Evolutionary conservation across 2,888 invertebrate species (phyloP).

Genomic region (Agonopterix arenella): DNA sequence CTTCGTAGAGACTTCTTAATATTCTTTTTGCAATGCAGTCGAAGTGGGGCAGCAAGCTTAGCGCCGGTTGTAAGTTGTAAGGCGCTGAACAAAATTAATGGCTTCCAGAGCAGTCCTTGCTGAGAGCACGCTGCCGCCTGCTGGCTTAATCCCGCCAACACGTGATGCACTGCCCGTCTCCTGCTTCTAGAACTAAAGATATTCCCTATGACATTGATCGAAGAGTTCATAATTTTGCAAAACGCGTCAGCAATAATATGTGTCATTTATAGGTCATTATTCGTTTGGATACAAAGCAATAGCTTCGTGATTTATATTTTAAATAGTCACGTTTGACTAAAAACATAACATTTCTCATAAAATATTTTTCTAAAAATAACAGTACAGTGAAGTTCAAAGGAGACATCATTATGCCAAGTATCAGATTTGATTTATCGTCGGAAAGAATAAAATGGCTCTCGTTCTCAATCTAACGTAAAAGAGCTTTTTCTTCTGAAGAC

Average conservation of each 20-base stretch:
- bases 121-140: conserved; percentile 22
- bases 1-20: conserved; percentile 31
- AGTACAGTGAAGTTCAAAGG: conserved; percentile 1
- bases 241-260: not conserved
- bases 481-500: conserved; percentile 28
- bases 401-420: conserved; percentile 25
- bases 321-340: too few relatives aligned
- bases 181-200: not conserved
- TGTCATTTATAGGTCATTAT: not conserved
- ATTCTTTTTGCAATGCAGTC: conserved; percentile 42
- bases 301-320: too few relatives aligned
- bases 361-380: too few relatives aligned
- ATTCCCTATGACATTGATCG: not conserved
- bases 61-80: conserved; percentile 44
- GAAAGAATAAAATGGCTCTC: conserved; percentile 30
- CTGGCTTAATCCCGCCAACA: conserved; percentile 40
- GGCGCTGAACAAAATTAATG: conserved; percentile 59
- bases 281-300: not conserved
- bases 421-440: conserved; percentile 39
- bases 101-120: conserved; percentile 28
- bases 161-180: conserved; percentile 32
- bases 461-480: conserved; percentile 25
- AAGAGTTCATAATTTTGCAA: not conserved
- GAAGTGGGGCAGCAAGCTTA: conserved; percentile 35
- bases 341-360: too few relatives aligned